Base-by-base conservation (phyloP, 2,888 invertebrate species). In the Troides helena region DNA sequence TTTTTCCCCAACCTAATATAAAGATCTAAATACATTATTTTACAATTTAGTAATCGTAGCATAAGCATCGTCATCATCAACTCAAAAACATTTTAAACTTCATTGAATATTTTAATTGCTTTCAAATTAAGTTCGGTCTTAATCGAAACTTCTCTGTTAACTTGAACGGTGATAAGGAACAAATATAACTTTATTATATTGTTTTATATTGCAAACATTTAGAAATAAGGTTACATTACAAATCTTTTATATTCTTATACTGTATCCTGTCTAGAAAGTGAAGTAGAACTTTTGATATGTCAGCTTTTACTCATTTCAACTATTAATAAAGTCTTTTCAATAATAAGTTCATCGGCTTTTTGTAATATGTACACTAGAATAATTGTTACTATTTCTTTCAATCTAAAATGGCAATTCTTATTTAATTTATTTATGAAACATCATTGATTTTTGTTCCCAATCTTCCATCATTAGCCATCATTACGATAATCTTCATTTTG, bases 341-440 rank as follows among this genome's bases (percentile, higher is more conserved):
- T 86, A 87, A 85, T 87, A 86, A 85, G 82, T 86, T 87, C 84
- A 85, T 85, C 84, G 85, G 82, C 81, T 81, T 62, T 18, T n/a
- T 3, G 53, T 53, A 53, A 1, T 53, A 12, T 53, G 53, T 53
- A n/a, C 6, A 53, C 12, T 46, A 46, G 12, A 14, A 18, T 53
- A 18, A 53, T n/a, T 12, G 8, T 6, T 53, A 53, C 2, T 3
- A 30, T n/a, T 53, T n/a, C 5, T 53, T n/a, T 53, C 6, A 10
- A 18, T 18, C 18, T 50, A 2, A 18, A 50, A 14, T 14, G 10
- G 17, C 14, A 14, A 50, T 50, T 50, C 18, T 50, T 50, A 17
- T 14, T 50, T 18, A 18, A 50, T 50, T 50, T 50, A 1, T 50
- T 18, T 17, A 50, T 5, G 2, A 18, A 50, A 6, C 6, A n/a